Base-by-base conservation (phyloP, 2,888 invertebrate genomes). In the Heteropelma amictum region DNA sequence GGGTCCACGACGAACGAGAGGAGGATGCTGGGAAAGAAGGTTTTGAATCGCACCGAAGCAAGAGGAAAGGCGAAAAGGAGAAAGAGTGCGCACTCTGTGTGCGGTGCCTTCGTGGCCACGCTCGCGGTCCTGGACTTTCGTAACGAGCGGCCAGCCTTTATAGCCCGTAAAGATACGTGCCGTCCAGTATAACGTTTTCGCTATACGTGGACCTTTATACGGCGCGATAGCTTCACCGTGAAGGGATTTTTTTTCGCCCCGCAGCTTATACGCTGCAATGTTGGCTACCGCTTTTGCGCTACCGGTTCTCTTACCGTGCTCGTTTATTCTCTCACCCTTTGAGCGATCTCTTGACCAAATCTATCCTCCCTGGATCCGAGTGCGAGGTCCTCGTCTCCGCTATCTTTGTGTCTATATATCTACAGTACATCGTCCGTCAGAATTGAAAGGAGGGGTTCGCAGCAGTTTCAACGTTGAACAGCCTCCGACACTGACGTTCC, bases 101-200 rank as follows among this genome's bases (percentile, higher is more conserved):
- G 88, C 82, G 88, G 88, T 87, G 82, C 88, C 87, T 88, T 86
- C 86, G 88, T 88, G 88, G 88, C 88, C 88, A 88, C 87, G 84
- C 84, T 83, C 86, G 86, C 83, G 85, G 85, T 85, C 82, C 87
- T 80, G 81, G 81, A 83, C 77, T 83, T 83, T 80, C 81, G 85
- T 87, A 88, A 88, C 87, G 86, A 88, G 87, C n/a, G 86, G 82
- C 87, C 81, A 79, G 86, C 85, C 86, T 88, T 88, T 88, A 88
- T 88, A 86, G 87, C 83, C 86, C 87, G 87, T 88, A 88, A 88
- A 88, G 88, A 88, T 88, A 88, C 88, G 88, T 83, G 85, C 85
- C 85, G 88, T 87, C 86, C 88, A 87, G 86, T 87, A 86, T 86
- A 84, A 82, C 80, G 42, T 21, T 42, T 33, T 58, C 38, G 19